Evolutionary conservation across 2,797 vertebrate species (phyloP), one percentile per base, ranked within the genome.

Genomic region (Sebastolobus altivelis): DNA sequence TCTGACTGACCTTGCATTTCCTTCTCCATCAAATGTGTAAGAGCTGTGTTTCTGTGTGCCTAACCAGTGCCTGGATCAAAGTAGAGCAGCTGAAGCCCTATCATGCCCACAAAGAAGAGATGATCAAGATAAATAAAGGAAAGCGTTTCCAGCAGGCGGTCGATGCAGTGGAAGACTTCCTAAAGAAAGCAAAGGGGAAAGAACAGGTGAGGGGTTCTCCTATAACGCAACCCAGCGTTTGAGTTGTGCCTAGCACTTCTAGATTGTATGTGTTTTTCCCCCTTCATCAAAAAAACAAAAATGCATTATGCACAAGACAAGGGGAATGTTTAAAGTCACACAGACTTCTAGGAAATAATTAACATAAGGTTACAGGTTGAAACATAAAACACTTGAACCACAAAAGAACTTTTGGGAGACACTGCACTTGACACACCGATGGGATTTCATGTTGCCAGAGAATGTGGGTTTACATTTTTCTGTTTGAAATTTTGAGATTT

Each of bases 91-190:
- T 99, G 92, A 99, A 99, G 92, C 98, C 98, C 4, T 99, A 99
- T 85, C 97, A 99, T 77, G 91, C 96, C 74, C 98, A 99, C 94
- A 99, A 99, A 93, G 99, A 99, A 73, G 98, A 99, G 90, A 99
- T 99, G 98, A 98, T 99, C 89, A 99, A 99, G 95, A 97, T 98
- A 77, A 99, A 99, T 89, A 99, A 99, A 95, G 98, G 99, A 72
- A 99, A 99, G 83, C 96, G 98, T 60, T 99, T 99, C 91, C 99
- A 99, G 92, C 99, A 99, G 89, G 98, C 98, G 0, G 98, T 99
- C 12, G 98, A 99, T 78, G 98, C 99, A 0, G 99, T 99, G 31
- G 99, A 99, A 83, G 99, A 99, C 88, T 99, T 98, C 85, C 94
- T 99, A 54, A 98, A 98, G 93, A 99, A 99, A 93, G 96, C 95